Evolutionary conservation across 2,888 invertebrate genomes (phyloP).

Genomic region (Patella ulyssiponensis): DNA sequence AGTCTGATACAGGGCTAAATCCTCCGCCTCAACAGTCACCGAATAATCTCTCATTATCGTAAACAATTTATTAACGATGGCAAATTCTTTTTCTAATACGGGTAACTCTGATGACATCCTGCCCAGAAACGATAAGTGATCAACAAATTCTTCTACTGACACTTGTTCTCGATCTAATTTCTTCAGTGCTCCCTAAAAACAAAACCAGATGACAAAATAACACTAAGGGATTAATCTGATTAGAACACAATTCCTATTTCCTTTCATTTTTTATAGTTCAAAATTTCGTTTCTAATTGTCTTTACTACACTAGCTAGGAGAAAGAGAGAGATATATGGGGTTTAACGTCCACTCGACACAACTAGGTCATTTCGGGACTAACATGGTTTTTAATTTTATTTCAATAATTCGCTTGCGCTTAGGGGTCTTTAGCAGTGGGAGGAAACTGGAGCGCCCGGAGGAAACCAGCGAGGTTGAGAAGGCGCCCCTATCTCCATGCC

Average conservation of each 20-base stretch:
- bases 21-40: conserved; percentile 65
- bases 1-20: conserved; percentile 70
- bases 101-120: conserved; percentile 69
- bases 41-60: conserved; percentile 69
- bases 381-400: too few species aligned
- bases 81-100: conserved; percentile 69
- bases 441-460: too few species aligned
- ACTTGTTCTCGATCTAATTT: conserved; percentile 66
- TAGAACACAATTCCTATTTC: neutral
- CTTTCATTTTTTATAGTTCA: too few species aligned
- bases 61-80: conserved; percentile 69
- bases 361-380: too few species aligned
- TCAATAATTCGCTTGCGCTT: too few species aligned
- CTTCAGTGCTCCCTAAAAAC: conserved; percentile 66
- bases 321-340: too few species aligned
- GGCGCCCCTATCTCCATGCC: too few species aligned
- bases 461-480: too few species aligned
- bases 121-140: conserved; percentile 70
- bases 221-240: neutral
- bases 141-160: conserved; percentile 72
- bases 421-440: too few species aligned
- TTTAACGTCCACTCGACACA: too few species aligned
- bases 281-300: too few species aligned
- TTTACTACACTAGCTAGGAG: too few species aligned
- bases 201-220: neutral